These are phyloP conservation scores for Pygmarrhopalites habei DNA, from an alignment of 1,140 invertebrate genomes.

Conservation along the genomic window DNA sequence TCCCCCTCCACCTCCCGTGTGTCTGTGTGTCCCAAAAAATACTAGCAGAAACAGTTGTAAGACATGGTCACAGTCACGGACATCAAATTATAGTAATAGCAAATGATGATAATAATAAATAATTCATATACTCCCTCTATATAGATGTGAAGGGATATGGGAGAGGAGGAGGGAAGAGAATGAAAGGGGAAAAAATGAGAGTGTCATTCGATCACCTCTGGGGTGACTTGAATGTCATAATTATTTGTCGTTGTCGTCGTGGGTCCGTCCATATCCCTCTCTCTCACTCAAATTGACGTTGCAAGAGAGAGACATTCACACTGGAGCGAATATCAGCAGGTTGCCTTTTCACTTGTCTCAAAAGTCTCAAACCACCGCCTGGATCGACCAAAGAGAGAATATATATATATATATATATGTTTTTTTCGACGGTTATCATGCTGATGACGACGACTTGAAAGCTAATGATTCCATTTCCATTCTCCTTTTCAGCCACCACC, in stretches of 20 bases:
- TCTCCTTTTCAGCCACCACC: too few species aligned
- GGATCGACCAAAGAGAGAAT: too few species aligned
- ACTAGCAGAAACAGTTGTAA: too few species aligned
- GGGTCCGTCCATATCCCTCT: not conserved
- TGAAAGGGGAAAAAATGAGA: not conserved
- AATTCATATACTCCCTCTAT: too few species aligned
- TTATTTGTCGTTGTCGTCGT: constrained; percentile 18
- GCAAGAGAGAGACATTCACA: not conserved
- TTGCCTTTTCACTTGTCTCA: not conserved
- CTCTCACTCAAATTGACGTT: too few species aligned
- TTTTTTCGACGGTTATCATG: too few species aligned
- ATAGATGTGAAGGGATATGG: not conserved
- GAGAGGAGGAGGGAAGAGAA: not conserved
- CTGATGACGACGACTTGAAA: too few species aligned
- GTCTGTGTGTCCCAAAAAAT: not conserved
- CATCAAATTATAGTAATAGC: not conserved
- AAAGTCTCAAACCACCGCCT: too few species aligned
- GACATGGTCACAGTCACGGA: constrained; percentile 6
- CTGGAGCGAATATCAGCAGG: not conserved
- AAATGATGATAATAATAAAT: too few species aligned
- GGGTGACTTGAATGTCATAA: constrained; percentile 19
- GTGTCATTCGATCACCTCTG: constrained; percentile 20
- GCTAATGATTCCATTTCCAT: too few species aligned
- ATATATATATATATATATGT: too few species aligned
- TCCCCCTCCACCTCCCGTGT: not conserved